Base-by-base conservation (phyloP, 2,888 invertebrate genomes). In the Galerucella nymphaeae region DNA sequence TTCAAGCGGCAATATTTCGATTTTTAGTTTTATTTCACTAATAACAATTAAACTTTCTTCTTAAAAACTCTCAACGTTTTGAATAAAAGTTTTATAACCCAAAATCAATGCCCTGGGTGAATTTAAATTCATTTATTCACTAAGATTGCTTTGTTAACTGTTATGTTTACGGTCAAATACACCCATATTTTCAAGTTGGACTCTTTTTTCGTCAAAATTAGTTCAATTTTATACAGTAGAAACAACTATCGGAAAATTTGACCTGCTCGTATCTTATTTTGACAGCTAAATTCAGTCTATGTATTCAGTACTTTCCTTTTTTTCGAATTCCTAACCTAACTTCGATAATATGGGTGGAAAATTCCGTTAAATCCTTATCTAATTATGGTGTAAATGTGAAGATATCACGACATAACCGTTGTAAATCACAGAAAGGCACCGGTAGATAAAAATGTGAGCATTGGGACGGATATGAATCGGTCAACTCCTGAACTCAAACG, bases 401-500 rank as follows among this genome's bases (percentile, higher is more conserved):
- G 59, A 67, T 65, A 61, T 62, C 71, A 68, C 72, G 68, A n/a
- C 61, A 45, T 67, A 74, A 75, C 73, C 75, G 72, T 71, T 76
- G 76, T 76, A 78, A 75, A 80, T 83, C 84, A 83, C 83, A 85
- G 83, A 85, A 86, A 86, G 86, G 86, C 86, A 86, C 86, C 85
- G 85, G 84, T 83, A 85, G 85, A 85, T 85, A 83, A 80, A 77
- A 82, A 83, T 65, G 84, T 85, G 85, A 86, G 85, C 86, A 84
- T 82, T 81, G 84, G 85, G 85, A 85, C 85, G 85, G 85, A 85
- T 23, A 23, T 81, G 82, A 79, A 80, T 83, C 83, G 82, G 82
- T 76, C 72, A 74, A 82, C 81, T 82, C 82, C 80, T 80, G 82
- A 81, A 83, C 89, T 93, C 92, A 94, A 90, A 96, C 96, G 83